Evolutionary conservation across 2,113 vertebrate genomes (phyloP), one percentile per base, ranked within the genome.

Genomic region (Lasiurus borealis): DNA sequence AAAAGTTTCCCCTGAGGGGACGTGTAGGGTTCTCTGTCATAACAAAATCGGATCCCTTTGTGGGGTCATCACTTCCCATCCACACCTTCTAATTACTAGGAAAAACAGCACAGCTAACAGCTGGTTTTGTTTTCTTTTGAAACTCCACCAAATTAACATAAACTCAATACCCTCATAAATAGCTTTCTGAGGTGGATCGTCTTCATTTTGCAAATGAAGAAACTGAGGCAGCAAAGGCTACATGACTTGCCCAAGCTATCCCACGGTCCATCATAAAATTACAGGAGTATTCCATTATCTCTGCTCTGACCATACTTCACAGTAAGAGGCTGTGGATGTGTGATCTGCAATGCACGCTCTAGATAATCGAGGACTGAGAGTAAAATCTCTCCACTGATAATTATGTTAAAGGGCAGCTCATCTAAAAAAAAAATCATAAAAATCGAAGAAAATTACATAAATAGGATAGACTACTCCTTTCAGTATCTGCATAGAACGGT

Each of bases 121-220:
- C 31, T 36, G 68, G 6, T 27, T 86, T 44, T 52, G 46, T 72
- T 44, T 62, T 31, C 68, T 91, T 89, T 91, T 46, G 76, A 75
- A 90, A 93, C 0, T 11, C 50, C n/a, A 85, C 19, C 48, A 48
- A 16, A 81, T 62, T 72, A 66, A 88, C 36, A 66, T 88, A 59
- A 94, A 59, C 34, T 88, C 80, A 88, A 76, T 18, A 80, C 16
- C 95, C 95, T 97, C 96, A 96, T 96, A 96, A 96, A 92, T 9
- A 72, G 86, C 57, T 94, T 88, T 95, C 96, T 81, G 96, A 97
- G 93, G 93, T 95, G 92, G 95, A 85, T 91, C 18, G 59, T 90
- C 90, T 96, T 93, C 96, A 97, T 88, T 95, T 85, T 87, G 23
- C 48, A 86, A 95, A 97, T 94, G 92, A 97, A 97, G 95, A 96